phyloP scores from a whole-genome alignment of 2,888 invertebrate genomes.

The Trachelus stipa region DNA sequence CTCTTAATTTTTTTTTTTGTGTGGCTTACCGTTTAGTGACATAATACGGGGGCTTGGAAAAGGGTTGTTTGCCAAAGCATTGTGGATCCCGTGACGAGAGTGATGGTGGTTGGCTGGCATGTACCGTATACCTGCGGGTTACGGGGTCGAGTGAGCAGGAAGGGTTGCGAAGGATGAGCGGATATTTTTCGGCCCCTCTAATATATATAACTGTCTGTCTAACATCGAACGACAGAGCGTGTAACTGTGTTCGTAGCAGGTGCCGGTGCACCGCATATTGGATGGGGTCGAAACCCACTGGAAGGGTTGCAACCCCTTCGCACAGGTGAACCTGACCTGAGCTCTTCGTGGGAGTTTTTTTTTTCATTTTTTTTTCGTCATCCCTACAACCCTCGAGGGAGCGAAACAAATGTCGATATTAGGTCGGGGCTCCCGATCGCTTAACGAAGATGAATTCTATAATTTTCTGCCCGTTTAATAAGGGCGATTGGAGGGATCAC shows the following conservation, averaged over 20 bases:
- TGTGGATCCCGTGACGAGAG: slow-evolving; percentile 34
- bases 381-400: slow-evolving; percentile 17
- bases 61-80: slow-evolving; percentile 49
- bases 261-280: slow-evolving; percentile 23
- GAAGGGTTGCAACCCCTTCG: slow-evolving; percentile 41
- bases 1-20: slow-evolving; percentile 1
- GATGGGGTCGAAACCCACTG: slow-evolving; percentile 29
- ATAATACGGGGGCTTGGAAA: slow-evolving; percentile 46
- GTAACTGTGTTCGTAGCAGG: slow-evolving; percentile 27
- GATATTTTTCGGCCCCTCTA: slow-evolving; percentile 28
- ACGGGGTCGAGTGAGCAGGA: slow-evolving; percentile 12
- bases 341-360: slow-evolving; percentile 22
- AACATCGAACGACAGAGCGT: slow-evolving; percentile 36
- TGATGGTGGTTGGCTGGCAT: slow-evolving; percentile 8
- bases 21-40: slow-evolving; percentile 51
- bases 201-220: slow-evolving; percentile 21
- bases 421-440: neutral
- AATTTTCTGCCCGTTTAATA: slow-evolving; percentile 37
- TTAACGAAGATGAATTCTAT: slow-evolving; percentile 18
- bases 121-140: slow-evolving; percentile 10
- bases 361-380: slow-evolving; percentile 9
- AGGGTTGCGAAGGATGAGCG: slow-evolving; percentile 27
- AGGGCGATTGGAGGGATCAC: neutral
- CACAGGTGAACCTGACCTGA: slow-evolving; percentile 49
- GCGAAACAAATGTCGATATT: slow-evolving; percentile 25